phyloP scores from a whole-genome alignment of 2,113 vertebrate genomes.

The Hemiscyllium ocellatum region DNA sequence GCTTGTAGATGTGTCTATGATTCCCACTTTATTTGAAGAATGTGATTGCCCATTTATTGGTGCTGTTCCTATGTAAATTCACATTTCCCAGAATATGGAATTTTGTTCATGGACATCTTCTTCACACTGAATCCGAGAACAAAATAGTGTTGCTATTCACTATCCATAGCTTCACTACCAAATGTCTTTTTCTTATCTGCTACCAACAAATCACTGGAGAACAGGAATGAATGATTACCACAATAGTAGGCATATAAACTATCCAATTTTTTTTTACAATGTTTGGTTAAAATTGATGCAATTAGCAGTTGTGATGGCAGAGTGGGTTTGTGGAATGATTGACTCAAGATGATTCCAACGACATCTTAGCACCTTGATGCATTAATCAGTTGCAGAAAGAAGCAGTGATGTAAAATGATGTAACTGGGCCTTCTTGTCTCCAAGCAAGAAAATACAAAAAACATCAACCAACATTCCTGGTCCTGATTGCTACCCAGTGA shows the following conservation, averaged over 20 bases:
- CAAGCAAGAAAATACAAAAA: neutral
- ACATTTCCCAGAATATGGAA: neutral
- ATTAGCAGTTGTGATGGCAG: neutral
- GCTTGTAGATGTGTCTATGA: neutral
- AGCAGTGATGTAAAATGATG: neutral
- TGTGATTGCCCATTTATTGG: neutral
- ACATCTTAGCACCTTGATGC: neutral
- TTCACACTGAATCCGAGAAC: neutral
- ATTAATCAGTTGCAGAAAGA: neutral
- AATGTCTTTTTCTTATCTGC: neutral
- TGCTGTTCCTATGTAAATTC: neutral
- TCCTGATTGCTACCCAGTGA: slow-evolving; percentile 2
- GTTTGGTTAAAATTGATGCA: neutral
- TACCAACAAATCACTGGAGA: neutral
- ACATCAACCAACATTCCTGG: neutral
- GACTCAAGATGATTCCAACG: neutral
- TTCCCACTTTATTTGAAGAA: neutral
- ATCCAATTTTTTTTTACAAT: neutral
- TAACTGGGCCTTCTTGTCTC: neutral
- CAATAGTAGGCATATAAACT: neutral
- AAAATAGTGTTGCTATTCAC: neutral
- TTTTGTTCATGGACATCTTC: neutral
- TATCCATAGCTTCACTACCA: neutral
- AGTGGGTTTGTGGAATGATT: neutral
- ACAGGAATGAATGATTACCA: neutral